phyloP scores from a whole-genome alignment of 2,113 vertebrate genomes.

The Notiomystis cincta region DNA sequence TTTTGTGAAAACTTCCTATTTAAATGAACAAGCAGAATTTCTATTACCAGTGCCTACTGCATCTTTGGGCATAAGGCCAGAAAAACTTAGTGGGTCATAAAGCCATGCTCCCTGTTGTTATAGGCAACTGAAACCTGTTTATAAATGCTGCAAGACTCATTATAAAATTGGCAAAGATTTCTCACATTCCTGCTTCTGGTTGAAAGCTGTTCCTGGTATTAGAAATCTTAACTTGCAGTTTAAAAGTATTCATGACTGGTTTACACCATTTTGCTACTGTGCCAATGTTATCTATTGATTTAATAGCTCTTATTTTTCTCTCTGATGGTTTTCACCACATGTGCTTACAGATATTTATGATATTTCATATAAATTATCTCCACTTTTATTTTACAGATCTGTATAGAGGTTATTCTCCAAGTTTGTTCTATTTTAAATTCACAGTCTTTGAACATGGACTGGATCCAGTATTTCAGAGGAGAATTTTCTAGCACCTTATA shows the following conservation, averaged over 20 bases:
- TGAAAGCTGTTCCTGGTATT: not conserved
- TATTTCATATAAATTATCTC: not conserved
- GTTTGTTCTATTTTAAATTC: slow-evolving; percentile 28
- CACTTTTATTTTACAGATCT: not conserved
- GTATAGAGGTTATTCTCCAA: not conserved
- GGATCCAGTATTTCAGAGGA: not conserved
- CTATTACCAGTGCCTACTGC: not conserved
- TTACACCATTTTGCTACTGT: not conserved
- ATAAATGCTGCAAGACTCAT: not conserved
- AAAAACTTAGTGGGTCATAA: not conserved
- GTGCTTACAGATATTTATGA: not conserved
- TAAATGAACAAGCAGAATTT: not conserved
- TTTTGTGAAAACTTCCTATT: not conserved
- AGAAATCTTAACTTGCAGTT: not conserved
- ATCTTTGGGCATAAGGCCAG: not conserved
- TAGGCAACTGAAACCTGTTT: not conserved
- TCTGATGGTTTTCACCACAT: not conserved
- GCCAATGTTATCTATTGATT: not conserved
- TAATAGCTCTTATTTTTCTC: not conserved
- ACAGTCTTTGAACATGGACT: not conserved
- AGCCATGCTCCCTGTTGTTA: not conserved
- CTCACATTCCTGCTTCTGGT: not conserved
- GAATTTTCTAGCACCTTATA: slow-evolving; percentile 37
- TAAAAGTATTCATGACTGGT: not conserved
- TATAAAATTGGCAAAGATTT: not conserved